Evolutionary conservation across 2,113 vertebrate genomes (phyloP), one percentile per base, ranked within the genome.

Genomic region (Pseudopipra pipra): DNA sequence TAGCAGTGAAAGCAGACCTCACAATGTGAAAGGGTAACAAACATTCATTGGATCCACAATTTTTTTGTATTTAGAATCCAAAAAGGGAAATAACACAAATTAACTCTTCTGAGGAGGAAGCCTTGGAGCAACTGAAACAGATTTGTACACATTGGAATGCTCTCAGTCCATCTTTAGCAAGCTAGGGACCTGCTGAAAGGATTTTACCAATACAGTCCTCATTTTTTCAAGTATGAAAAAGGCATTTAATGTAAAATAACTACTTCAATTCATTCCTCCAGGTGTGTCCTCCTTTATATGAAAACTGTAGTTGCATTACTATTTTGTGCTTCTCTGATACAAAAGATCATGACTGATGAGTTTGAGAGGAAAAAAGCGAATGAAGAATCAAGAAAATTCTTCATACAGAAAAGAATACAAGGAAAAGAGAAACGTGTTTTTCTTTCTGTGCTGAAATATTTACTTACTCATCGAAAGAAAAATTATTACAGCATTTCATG

Each of bases 391-490:
- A 85, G 96, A 87, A 88, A 56, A 30, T 37, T 76, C 68, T 88
- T 91, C 41, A 87, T 31, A 66, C 10, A 68, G 74, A 96, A 91
- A 59, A 27, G 10, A 95, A 87, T 77, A 47, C 44, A 90, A 22
- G 31, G 31, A 52, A 72, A 46, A 66, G 8, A 86, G 20, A 54
- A 58, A 43, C 8, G 3, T 22, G 15, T 12, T 85, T 55, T 47
- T 19, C 33, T 58, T 66, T 79, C 74, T 78, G 77, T 56, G 25
- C 10, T 67, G 70, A 93, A 95, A 59, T 41, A 82, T 72, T 91
- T 89, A 72, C 41, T 95, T 74, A 87, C 63, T 93, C 86, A 91
- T 62, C 11, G 4, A 61, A 83, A 82, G 65, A 95, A 96, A 97
- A 97, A 96, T 78, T 61, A 68, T 93, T 89, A 71, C 12, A 92